These are phyloP conservation scores for Microchirus variegatus DNA, from an alignment of 2,797 vertebrate genomes.

Conservation along the genomic window DNA sequence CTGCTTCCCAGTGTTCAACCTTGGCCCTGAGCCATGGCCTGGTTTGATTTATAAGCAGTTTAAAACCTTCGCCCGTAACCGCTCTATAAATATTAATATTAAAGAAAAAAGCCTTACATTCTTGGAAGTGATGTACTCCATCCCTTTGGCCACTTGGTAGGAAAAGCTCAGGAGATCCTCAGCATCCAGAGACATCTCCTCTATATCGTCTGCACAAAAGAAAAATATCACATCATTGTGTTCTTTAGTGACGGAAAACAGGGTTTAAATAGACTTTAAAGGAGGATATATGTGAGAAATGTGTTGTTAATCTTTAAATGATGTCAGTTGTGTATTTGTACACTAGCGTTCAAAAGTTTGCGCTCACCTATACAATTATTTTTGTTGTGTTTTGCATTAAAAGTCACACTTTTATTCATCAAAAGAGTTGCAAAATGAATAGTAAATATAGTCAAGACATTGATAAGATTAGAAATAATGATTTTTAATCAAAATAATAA, in stretches of 20 bases:
- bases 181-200: constrained; percentile 78
- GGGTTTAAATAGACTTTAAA: not conserved
- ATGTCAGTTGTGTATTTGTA: too few species aligned
- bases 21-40: constrained; percentile 27
- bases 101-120: constrained; percentile 81
- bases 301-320: too few species aligned
- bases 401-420: too few species aligned
- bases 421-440: too few species aligned
- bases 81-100: constrained; percentile 38
- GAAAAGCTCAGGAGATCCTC: constrained; percentile 97
- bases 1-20: not conserved
- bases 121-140: constrained; percentile 96
- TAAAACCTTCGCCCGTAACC: constrained; percentile 22
- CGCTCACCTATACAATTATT: too few species aligned
- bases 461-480: too few species aligned
- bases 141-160: constrained; percentile 97
- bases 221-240: not conserved
- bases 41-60: constrained; percentile 54
- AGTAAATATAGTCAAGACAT: too few species aligned
- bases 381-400: too few species aligned
- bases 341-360: too few species aligned
- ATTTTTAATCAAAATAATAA: too few species aligned
- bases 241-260: constrained; percentile 2
- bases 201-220: constrained; percentile 69
- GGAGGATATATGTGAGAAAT: too few species aligned